Evolutionary conservation across 2,888 invertebrate genomes (phyloP), one percentile per base, ranked within the genome.

Genomic region (Synergus laeviventris): DNA sequence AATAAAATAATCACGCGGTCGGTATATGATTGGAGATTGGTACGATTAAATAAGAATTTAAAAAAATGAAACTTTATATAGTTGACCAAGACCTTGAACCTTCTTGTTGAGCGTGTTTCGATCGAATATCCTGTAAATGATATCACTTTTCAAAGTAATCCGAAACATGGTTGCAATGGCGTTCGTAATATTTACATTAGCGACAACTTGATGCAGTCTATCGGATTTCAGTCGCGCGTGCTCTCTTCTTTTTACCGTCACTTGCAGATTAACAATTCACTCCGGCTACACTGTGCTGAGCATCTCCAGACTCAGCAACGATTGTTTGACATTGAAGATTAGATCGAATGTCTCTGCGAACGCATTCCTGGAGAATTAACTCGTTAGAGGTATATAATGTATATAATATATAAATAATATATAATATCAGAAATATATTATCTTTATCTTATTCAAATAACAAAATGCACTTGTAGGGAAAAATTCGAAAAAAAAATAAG

Each of bases 281-380:
- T 31, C 49, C n/a, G 8, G n/a, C 49, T 49, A 49, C n/a, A 24
- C 73, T 45, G 75, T 79, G 77, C 75, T 81, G 74, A 79, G 74
- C 77, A 70, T 79, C 78, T 77, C 76, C 77, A 60, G 64, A 76
- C 24, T 64, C 54, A 31, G 73, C 59, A 16, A 70, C 74, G 75
- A 78, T 75, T 77, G 70, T 81, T 75, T 79, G 78, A 78, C 80
- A 81, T 81, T 76, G 80, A 78, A 84, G 84, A 83, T 83, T 83
- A 84, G 84, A 88, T 88, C 86, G 85, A 86, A 85, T 88, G 84
- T 86, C 86, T 79, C 73, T 79, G 81, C 82, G 77, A 79, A 80
- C 81, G 88, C 88, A 81, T 88, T 88, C 87, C 76, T 76, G 80
- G 87, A 80, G 78, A 78, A 75, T 24, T 4, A 31, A 31, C 31